phyloP scores from a whole-genome alignment of 2,797 vertebrate genomes.

The Discoglossus pictus region DNA sequence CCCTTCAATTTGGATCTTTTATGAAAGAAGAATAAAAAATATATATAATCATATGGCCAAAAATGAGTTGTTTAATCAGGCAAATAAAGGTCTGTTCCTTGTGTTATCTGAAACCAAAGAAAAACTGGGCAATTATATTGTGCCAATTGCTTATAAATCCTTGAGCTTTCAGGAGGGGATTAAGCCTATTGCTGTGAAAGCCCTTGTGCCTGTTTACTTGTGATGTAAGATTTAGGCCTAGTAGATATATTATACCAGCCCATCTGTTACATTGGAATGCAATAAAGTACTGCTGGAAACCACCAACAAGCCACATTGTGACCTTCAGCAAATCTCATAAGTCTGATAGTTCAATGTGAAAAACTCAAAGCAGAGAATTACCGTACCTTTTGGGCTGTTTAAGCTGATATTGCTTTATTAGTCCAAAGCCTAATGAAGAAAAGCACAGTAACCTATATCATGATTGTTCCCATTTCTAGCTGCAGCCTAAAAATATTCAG shows the following conservation, averaged over 20 bases:
- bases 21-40: too few relatives aligned
- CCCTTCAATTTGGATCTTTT: too few relatives aligned
- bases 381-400: too few relatives aligned
- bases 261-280: conserved; percentile 40
- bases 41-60: too few relatives aligned
- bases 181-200: conserved; percentile 7
- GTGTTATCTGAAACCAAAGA: conserved; percentile 3
- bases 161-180: conserved; percentile 5
- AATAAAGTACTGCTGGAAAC: conserved; percentile 38
- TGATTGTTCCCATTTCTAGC: too few relatives aligned
- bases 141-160: conserved; percentile 33
- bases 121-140: conserved; percentile 19
- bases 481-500: too few relatives aligned
- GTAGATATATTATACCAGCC: conserved; percentile 28
- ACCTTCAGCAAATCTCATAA: conserved; percentile 20
- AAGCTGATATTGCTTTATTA: too few relatives aligned
- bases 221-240: conserved; percentile 10
- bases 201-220: conserved; percentile 10
- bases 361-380: too few relatives aligned
- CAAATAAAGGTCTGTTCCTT: neutral
- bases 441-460: too few relatives aligned
- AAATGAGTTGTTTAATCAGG: too few relatives aligned
- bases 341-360: neutral
- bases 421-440: too few relatives aligned
- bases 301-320: conserved; percentile 28